A percentile compares a stretch with the other conserved stretches of the same genome.
These are phyloP conservation scores for Clivina fossor DNA, from an alignment of 2,888 invertebrate species.

Conservation along the genomic window DNA sequence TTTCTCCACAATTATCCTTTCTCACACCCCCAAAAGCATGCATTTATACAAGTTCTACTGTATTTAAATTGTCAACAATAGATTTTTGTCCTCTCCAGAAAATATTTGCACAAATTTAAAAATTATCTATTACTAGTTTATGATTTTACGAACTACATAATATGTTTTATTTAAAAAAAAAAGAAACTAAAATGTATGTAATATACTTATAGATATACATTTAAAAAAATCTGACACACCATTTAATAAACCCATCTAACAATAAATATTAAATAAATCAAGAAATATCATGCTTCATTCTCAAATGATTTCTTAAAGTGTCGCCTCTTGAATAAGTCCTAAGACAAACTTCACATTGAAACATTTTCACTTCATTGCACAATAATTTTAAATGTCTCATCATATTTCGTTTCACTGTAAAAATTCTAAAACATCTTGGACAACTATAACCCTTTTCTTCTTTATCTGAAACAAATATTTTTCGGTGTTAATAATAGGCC, in stretches of 20 bases:
- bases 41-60: too few species aligned
- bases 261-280: too few species aligned
- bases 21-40: too few species aligned
- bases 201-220: too few species aligned
- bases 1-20: not conserved
- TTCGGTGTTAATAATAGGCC: too few species aligned
- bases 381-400: constrained; percentile 5
- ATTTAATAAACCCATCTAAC: too few species aligned
- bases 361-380: not conserved
- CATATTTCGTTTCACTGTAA: constrained; percentile 13
- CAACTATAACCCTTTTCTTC: constrained; percentile 4
- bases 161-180: too few species aligned
- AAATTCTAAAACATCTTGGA: constrained; percentile 2
- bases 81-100: not conserved
- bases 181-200: too few species aligned
- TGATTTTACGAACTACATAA: too few species aligned
- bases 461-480: constrained; percentile 22
- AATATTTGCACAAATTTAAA: too few species aligned
- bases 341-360: constrained; percentile 1
- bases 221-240: too few species aligned
- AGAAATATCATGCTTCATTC: not conserved
- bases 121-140: too few species aligned
- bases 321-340: constrained; percentile 4
- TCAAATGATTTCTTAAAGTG: not conserved
- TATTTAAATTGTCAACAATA: not conserved